phyloP scores from a whole-genome alignment of 2,797 vertebrate species.

The Cyprinella venusta region DNA sequence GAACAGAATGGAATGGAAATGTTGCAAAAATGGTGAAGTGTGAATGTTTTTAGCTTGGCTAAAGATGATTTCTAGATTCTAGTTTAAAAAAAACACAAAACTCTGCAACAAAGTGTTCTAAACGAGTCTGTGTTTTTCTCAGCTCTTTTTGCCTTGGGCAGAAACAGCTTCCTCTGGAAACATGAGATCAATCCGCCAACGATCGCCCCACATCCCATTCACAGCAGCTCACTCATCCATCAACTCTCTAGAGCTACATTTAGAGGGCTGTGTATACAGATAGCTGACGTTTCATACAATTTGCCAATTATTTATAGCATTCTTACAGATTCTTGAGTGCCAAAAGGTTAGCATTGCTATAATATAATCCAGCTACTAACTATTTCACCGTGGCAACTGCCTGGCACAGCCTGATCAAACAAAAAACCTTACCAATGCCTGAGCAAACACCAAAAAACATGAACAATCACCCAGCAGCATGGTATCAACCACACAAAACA shows the following conservation, averaged over 20 bases:
- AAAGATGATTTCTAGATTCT: background rate
- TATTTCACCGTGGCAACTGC: too few relatives aligned
- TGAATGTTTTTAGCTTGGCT: background rate
- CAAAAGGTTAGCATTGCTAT: background rate
- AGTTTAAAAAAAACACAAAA: background rate
- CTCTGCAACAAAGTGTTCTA: constrained; percentile 14
- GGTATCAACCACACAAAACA: too few relatives aligned
- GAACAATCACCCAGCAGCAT: too few relatives aligned
- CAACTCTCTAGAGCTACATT: constrained; percentile 10
- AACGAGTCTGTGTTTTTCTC: constrained; percentile 30
- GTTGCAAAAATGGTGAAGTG: background rate
- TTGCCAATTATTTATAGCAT: background rate
- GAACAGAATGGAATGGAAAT: background rate
- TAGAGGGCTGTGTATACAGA: background rate
- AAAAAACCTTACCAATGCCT: too few relatives aligned
- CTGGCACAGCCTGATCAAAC: too few relatives aligned
- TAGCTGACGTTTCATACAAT: background rate
- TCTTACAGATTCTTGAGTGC: background rate
- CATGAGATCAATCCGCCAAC: constrained; percentile 77
- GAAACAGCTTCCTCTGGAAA: constrained; percentile 64
- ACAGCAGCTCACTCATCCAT: constrained; percentile 27
- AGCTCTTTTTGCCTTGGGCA: constrained; percentile 36
- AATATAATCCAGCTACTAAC: background rate
- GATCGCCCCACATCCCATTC: constrained; percentile 75
- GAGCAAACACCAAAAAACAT: too few relatives aligned